Conservation (phyloP, 1,140 invertebrate species). For the Nymphalis io region DNA sequence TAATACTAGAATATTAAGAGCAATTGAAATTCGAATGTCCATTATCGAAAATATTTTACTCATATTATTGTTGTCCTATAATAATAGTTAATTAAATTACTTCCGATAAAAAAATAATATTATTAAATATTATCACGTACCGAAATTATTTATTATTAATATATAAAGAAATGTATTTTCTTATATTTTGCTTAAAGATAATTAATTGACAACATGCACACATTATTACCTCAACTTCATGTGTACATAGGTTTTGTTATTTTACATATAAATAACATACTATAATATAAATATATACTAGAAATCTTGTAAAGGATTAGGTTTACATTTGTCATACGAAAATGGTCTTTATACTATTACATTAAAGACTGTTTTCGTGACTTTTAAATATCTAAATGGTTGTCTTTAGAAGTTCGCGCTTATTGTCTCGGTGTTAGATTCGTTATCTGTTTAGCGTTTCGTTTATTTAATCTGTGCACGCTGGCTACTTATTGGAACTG, state of each 20-base stretch:
- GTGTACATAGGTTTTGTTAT: slow-evolving; percentile 9
- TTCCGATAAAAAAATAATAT: not conserved
- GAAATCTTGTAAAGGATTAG: slow-evolving; percentile 7
- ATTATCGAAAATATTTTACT: slow-evolving; percentile 3
- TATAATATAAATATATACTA: not conserved
- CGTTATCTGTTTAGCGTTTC: slow-evolving; percentile 22
- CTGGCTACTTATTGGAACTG: slow-evolving; percentile 34
- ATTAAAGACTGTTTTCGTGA: slow-evolving; percentile 10
- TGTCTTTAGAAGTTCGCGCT: slow-evolving; percentile 33
- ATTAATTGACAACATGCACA: slow-evolving; percentile 1
- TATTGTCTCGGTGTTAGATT: slow-evolving; percentile 34
- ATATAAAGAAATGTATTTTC: not conserved
- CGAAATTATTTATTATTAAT: slow-evolving; percentile 7
- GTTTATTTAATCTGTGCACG: slow-evolving; percentile 30
- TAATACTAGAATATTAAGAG: too few species aligned
- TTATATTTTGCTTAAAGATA: slow-evolving; percentile 3
- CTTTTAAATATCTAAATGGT: slow-evolving; percentile 19
- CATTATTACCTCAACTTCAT: slow-evolving; percentile 1
- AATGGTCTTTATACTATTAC: not conserved
- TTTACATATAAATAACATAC: slow-evolving; percentile 13
- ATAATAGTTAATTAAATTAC: not conserved
- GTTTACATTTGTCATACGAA: slow-evolving; percentile 11
- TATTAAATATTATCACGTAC: not conserved
- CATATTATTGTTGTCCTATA: not conserved
- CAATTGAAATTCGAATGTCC: not conserved